Conservation (phyloP, 2,797 vertebrate genomes). For the Geotrypetes seraphini region DNA sequence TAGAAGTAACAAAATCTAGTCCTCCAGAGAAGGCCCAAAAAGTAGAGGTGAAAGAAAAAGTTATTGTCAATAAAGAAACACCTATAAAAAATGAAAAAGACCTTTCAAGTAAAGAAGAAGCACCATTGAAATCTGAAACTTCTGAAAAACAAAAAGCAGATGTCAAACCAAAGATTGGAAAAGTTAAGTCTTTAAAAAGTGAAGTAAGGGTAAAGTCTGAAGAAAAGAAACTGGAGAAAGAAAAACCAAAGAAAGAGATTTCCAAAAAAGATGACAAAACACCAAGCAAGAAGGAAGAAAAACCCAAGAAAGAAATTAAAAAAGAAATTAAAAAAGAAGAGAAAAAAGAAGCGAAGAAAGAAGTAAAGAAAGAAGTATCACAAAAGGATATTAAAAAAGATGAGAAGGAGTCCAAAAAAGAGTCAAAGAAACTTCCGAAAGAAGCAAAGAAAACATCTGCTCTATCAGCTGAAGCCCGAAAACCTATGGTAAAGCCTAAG, state of each 20-base stretch:
- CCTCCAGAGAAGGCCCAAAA: constrained; percentile 68
- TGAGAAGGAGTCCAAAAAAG: constrained; percentile 71
- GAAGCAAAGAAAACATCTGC: constrained; percentile 70
- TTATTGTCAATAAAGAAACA: constrained; percentile 59
- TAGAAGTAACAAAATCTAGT: constrained; percentile 60
- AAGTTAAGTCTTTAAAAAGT: constrained; percentile 73
- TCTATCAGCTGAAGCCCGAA: constrained; percentile 59
- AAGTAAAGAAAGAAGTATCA: constrained; percentile 58
- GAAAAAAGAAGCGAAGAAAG: constrained; percentile 77
- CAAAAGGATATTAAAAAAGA: constrained; percentile 76
- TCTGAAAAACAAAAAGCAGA: constrained; percentile 74
- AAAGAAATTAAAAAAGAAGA: constrained; percentile 77
- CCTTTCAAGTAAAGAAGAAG: constrained; percentile 57
- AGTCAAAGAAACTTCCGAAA: constrained; percentile 71
- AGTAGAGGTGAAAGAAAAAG: constrained; percentile 80
- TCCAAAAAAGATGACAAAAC: constrained; percentile 56
- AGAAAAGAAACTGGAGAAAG: constrained; percentile 78
- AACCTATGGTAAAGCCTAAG: constrained; percentile 70
- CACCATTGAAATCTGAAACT: constrained; percentile 53
- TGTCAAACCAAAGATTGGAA: constrained; percentile 67
- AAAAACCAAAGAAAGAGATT: constrained; percentile 68
- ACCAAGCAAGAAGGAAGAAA: constrained; percentile 70
- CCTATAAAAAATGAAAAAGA: constrained; percentile 58
- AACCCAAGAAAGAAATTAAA: constrained; percentile 55
- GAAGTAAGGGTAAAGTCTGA: constrained; percentile 63